phyloP scores from a whole-genome alignment of 2,113 vertebrate genomes.

The Dipodomys stephensi region DNA sequence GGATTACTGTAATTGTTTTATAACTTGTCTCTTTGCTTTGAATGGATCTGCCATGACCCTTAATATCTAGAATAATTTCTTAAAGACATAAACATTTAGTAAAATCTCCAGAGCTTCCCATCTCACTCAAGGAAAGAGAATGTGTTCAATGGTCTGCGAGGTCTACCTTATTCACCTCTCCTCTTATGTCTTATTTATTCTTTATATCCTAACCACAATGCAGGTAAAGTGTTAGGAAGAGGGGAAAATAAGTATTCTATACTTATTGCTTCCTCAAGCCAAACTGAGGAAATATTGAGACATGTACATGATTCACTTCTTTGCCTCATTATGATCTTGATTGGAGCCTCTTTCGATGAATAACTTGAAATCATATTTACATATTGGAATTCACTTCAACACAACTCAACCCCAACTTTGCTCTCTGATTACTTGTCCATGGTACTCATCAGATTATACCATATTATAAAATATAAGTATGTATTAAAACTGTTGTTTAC shows the following conservation, averaged over 20 bases:
- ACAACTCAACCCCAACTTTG: background rate
- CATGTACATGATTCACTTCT: background rate
- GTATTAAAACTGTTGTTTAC: background rate
- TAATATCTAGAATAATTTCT: background rate
- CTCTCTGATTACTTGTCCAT: background rate
- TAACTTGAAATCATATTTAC: background rate
- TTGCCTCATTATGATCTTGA: background rate
- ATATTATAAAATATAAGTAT: background rate
- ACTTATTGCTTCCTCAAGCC: background rate
- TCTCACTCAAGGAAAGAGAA: background rate
- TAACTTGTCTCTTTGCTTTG: constrained; percentile 10
- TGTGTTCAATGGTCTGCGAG: background rate
- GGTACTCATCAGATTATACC: background rate
- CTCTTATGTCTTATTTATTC: background rate
- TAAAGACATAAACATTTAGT: background rate
- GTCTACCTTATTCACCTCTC: background rate
- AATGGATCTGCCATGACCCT: background rate
- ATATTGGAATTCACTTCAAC: background rate
- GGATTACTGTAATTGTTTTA: background rate
- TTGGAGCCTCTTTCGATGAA: background rate
- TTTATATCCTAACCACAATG: background rate
- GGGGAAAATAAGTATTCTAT: background rate
- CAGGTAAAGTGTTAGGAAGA: background rate
- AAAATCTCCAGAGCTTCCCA: background rate
- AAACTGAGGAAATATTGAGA: background rate